A percentile compares a stretch with the other conserved stretches of the same genome.
phyloP scores from a whole-genome alignment of 2,888 invertebrate genomes.

The Hoplodrina blanda region DNA sequence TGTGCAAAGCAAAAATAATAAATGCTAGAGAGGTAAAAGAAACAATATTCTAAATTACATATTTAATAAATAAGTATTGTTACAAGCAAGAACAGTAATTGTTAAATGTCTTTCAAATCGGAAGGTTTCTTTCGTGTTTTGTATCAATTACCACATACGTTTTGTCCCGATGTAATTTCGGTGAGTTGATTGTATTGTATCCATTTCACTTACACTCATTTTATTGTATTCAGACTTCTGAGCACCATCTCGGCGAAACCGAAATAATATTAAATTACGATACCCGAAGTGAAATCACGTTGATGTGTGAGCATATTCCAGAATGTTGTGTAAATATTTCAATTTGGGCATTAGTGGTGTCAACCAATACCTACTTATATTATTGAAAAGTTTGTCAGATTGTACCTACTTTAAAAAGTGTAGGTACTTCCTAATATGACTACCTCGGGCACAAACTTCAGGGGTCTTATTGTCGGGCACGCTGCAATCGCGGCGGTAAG shows the following conservation, averaged over 20 bases:
- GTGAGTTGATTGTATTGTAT: constrained; percentile 51
- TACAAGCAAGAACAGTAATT: background rate
- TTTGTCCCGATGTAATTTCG: constrained; percentile 48
- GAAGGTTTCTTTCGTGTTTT: constrained; percentile 31
- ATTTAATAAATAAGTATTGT: constrained; percentile 8
- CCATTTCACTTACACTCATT: constrained; percentile 52
- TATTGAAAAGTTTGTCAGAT: constrained; percentile 1
- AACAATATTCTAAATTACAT: background rate
- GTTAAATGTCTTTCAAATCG: constrained; percentile 5
- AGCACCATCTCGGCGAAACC: constrained; percentile 24
- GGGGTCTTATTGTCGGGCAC: background rate
- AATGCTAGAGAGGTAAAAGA: constrained; percentile 1
- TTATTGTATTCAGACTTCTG: constrained; percentile 51
- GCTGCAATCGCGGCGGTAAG: too few relatives aligned
- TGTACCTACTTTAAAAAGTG: background rate
- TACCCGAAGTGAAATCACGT: constrained; percentile 29
- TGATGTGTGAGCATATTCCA: constrained; percentile 12
- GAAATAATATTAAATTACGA: constrained; percentile 47
- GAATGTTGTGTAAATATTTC: constrained; percentile 6
- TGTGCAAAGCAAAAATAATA: background rate
- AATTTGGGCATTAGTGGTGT: constrained; percentile 6
- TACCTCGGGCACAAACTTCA: background rate
- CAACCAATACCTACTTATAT: constrained; percentile 7
- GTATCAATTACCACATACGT: constrained; percentile 41
- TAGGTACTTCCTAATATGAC: background rate